phyloP scores from a whole-genome alignment of 2,797 vertebrate species.

The Gambelia wislizenii region DNA sequence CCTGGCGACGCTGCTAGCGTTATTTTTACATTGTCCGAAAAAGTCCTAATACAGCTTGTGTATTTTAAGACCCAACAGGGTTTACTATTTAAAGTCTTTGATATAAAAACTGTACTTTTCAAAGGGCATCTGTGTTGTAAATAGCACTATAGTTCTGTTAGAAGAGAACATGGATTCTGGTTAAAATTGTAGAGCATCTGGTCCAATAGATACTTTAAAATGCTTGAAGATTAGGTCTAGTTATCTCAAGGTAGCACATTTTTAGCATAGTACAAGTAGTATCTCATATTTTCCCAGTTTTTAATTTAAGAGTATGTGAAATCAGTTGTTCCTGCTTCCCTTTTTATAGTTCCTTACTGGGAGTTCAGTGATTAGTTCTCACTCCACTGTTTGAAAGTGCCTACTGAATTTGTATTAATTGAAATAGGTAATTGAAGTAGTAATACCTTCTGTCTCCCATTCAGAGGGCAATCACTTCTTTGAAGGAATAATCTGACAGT shows the following conservation, averaged over 20 bases:
- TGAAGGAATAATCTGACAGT: conserved; percentile 59
- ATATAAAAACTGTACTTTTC: not conserved
- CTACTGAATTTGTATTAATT: conserved; percentile 70
- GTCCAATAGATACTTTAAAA: conserved; percentile 35
- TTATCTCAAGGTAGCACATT: conserved; percentile 32
- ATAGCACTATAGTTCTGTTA: not conserved
- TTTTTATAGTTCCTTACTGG: conserved; percentile 59
- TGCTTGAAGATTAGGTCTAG: not conserved
- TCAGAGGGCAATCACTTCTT: conserved; percentile 59
- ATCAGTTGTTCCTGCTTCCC: conserved; percentile 46
- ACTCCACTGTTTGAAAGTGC: conserved; percentile 59
- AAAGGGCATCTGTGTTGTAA: not conserved
- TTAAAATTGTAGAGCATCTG: not conserved
- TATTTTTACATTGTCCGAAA: too few species aligned
- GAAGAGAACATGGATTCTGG: not conserved
- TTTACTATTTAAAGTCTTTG: not conserved
- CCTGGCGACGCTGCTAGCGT: too few species aligned
- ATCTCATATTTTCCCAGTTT: conserved; percentile 14
- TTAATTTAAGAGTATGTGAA: conserved; percentile 47
- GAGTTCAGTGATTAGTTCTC: conserved; percentile 65
- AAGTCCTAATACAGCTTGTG: too few species aligned
- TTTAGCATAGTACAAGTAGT: conserved; percentile 34
- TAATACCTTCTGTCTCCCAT: conserved; percentile 53
- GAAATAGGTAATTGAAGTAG: conserved; percentile 69
- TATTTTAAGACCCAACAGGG: not conserved